Conservation (phyloP, 2,113 vertebrate genomes). For the Sporophila hypoxantha region DNA sequence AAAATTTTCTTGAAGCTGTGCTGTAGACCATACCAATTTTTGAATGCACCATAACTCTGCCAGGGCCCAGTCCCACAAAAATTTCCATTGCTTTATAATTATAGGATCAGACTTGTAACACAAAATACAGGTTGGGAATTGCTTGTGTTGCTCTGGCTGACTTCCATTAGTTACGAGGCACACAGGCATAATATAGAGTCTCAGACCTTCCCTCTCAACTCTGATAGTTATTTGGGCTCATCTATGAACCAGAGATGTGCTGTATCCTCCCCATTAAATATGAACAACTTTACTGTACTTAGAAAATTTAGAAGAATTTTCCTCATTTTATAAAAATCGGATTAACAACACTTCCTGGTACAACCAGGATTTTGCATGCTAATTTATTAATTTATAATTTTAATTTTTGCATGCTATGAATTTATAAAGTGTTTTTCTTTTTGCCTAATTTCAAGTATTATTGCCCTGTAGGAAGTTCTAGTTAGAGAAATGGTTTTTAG, state of each 20-base stretch:
- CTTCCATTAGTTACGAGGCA: neutral
- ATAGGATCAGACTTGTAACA: neutral
- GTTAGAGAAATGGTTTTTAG: neutral
- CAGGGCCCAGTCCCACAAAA: neutral
- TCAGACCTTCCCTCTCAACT: neutral
- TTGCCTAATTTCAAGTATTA: neutral
- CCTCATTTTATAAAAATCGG: neutral
- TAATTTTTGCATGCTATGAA: neutral
- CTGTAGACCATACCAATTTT: neutral
- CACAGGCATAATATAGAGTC: neutral
- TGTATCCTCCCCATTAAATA: neutral
- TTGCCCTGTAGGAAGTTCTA: neutral
- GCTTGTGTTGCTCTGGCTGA: neutral
- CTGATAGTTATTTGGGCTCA: neutral
- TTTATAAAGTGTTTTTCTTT: neutral
- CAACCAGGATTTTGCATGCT: neutral
- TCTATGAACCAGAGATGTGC: neutral
- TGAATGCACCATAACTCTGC: neutral
- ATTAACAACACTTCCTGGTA: neutral
- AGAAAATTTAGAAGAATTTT: neutral
- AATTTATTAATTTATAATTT: neutral
- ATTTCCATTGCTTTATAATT: neutral
- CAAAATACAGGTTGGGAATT: neutral
- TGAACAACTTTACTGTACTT: neutral
- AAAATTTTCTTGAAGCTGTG: neutral